Base-by-base conservation (phyloP, 1,140 invertebrate genomes). In the Panagrolaimus sp. region DNA sequence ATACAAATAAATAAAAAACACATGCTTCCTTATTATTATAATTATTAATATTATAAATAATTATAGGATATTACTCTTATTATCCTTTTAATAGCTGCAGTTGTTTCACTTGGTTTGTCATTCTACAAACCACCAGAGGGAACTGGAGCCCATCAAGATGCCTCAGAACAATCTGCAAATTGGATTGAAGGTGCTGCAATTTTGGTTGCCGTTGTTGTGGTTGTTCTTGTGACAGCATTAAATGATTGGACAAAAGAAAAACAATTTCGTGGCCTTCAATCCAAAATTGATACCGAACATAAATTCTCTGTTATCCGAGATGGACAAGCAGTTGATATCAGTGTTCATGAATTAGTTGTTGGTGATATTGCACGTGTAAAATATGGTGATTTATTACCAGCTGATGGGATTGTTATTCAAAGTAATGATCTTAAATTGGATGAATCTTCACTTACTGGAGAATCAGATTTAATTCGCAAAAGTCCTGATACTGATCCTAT, bases 1-100 rank as follows among this genome's bases (percentile, higher is more conserved):
- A 24, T 69, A 24, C 8, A 43, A 26, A 70, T 52, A 58, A 17
- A 14, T 52, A 21, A 12, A 26, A 21, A 58, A 58, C 8, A 21
- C 14, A 26, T 21, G 47, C 46, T 24, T 71, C 21, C 73, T 73
- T 32, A 67, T 46, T 26, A 17, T 70, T 26, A 63, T 74, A 10
- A 66, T 14, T 14, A 12, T 72, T 28, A 3, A 1, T 43, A 21
- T 69, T 44, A 9, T 5, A 67, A 55, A 24, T 71, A 64, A 15
- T 75, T 97, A 84, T 94, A 98, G 87, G 95, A 98, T 88, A 91
- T 96, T 76, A 98, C 94, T 69, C 89, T 98, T 81, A 96, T 98
- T 85, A 97, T 98, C 86, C 79, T 88, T 44, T 73, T 85, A 67
- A 67, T 83, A 14, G 68, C 75, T 26, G 83, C 81, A 75, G 86